Base-by-base conservation (phyloP, 2,888 invertebrate species). In the Caradrina clavipalpis region DNA sequence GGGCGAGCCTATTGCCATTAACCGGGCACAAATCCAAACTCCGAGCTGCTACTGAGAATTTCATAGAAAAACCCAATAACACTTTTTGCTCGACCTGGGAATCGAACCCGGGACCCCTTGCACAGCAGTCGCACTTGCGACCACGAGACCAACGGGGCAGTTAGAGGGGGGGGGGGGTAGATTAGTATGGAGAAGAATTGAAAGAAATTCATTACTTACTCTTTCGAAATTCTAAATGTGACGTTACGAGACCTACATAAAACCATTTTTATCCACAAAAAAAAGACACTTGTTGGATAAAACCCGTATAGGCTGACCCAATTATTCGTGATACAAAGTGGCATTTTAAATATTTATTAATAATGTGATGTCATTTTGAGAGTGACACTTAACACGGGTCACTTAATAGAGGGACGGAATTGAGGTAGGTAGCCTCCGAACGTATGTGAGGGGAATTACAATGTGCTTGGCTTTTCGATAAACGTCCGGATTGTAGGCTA, bases 261-360 rank as follows among this genome's bases (percentile, higher is more conserved):
- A 56, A 50, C 17, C 15, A 15, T 50, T 51, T 57, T 26, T 26
- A 26, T 26, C 4, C n/a, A 39, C 3, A 19, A 11, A n/a, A 64
- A 22, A 54, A 42, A 62, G 64, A 21, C 35, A 10, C 42, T 31
- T 60, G 11, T 60, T 22, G 15, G 15, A 13, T 63, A 64, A 61
- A 63, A 61, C 13, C 21, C 15, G 35, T 73, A 77, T 31, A 51
- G 35, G 10, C 26, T 55, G 79, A 67, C 80, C 75, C 71, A 79
- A 78, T 79, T 72, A 71, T 65, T 50, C 51, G 51, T 17, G 19
- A 53, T 71, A 75, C 69, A 72, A 68, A 81, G 75, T 78, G 65
- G 56, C 53, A 68, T 78, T 78, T 81, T 80, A 80, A 81, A 81
- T 81, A 80, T 80, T 80, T 80, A 81, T 80, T 78, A 69, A 75